Evolutionary conservation across 2,797 vertebrate genomes (phyloP).

Genomic region (Danio kyathit): DNA sequence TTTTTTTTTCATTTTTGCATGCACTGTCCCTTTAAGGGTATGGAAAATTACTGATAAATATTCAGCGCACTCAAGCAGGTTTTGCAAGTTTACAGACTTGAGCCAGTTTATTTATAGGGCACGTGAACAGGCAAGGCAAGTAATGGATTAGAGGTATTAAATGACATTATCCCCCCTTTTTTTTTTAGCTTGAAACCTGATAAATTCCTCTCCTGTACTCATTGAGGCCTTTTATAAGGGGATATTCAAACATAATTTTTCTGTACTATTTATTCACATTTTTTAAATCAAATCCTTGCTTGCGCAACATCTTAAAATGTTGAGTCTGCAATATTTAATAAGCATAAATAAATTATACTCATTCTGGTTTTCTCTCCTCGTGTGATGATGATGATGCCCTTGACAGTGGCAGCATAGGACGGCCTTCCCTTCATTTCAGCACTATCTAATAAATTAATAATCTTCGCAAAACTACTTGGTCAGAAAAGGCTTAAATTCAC

Average conservation of each 20-base stretch:
- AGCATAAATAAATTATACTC: neutral
- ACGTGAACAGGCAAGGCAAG: conserved; percentile 34
- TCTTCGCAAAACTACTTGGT: conserved; percentile 14
- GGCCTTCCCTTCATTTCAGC: conserved; percentile 30
- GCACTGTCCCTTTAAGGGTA: neutral
- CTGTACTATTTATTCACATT: neutral
- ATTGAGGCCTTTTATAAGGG: conserved; percentile 12
- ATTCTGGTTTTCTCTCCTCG: conserved; percentile 18
- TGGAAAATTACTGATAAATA: neutral
- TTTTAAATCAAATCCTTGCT: neutral
- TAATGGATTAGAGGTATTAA: conserved; percentile 34
- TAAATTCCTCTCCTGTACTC: conserved; percentile 15
- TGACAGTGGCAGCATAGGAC: conserved; percentile 27
- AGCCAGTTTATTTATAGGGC: conserved; percentile 17
- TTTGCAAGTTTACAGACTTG: neutral
- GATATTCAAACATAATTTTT: conserved; percentile 21
- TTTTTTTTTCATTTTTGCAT: too few relatives aligned
- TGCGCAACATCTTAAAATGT: neutral
- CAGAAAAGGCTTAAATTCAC: conserved; percentile 39
- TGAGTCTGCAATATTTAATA: neutral
- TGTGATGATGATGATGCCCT: conserved; percentile 23
- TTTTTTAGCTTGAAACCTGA: neutral
- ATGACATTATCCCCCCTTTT: conserved; percentile 12
- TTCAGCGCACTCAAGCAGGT: conserved; percentile 3
- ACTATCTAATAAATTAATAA: conserved; percentile 52